Evolutionary conservation across 2,797 vertebrate genomes (phyloP).

Genomic region (Poeciliopsis presidionis): DNA sequence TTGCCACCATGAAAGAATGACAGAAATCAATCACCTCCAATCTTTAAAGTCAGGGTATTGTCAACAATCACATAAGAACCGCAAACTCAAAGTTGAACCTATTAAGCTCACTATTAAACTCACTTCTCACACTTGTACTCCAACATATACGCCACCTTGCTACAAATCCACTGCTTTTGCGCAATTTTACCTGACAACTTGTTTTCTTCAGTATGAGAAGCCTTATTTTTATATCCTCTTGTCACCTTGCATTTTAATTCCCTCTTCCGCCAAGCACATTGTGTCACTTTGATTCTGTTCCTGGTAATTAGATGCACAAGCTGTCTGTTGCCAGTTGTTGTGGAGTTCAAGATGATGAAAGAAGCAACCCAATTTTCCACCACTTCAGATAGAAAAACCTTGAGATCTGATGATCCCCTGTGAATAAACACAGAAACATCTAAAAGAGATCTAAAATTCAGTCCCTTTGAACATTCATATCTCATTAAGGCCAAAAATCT

Average conservation of each 20-base stretch:
- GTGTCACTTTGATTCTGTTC: conserved; percentile 30
- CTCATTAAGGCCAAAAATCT: background rate
- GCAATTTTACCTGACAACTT: background rate
- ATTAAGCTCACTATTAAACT: too few species aligned
- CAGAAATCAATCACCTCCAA: background rate
- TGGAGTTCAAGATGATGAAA: conserved; percentile 44
- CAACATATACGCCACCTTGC: background rate
- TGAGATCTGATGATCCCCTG: conserved; percentile 29
- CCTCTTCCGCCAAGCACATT: conserved; percentile 9
- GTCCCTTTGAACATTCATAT: background rate
- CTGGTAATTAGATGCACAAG: conserved; percentile 63
- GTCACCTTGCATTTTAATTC: conserved; percentile 1
- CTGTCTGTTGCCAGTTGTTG: conserved; percentile 41
- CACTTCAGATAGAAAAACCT: conserved; percentile 41
- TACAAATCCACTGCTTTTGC: background rate
- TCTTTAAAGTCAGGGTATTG: background rate
- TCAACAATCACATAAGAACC: background rate
- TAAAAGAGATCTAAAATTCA: background rate
- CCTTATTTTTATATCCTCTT: background rate
- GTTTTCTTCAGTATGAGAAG: background rate
- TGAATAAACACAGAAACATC: background rate
- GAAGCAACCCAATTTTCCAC: conserved; percentile 48
- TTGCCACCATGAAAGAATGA: background rate
- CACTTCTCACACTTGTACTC: background rate
- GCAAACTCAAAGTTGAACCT: background rate